Evolutionary conservation across 2,113 vertebrate species (phyloP), one percentile per base, ranked within the genome.

Genomic region (Tichodroma muraria): DNA sequence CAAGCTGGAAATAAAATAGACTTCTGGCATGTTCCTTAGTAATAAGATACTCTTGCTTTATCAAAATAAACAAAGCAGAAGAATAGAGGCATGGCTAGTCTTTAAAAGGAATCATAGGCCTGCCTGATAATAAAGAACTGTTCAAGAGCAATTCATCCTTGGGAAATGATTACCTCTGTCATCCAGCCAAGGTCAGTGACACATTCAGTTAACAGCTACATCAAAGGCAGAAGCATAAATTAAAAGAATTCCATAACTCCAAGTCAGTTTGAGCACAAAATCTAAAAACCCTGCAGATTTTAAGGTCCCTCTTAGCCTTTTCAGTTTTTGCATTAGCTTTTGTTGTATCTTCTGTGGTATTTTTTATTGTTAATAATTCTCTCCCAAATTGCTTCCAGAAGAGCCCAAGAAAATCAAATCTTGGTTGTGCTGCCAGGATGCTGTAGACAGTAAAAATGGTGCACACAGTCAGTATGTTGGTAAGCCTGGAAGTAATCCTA

Each of bases 121-220:
- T 85, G 42, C 19, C 59, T 68, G 65, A 44, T 75, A 70, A 73
- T 80, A 63, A 88, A 85, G 75, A 91, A 65, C 44, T 42, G 31
- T 63, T 90, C 14, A 77, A 91, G 76, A 88, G 56, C 56, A 68
- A 65, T 94, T 92, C 17, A 88, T 93, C 82, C 85, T 92, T 60
- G 60, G 68, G 69, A 88, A 91, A 57, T 5, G 1, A 80, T 90
- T 93, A 59, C 60, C 52, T 91, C 47, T 92, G 64, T 92, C 60
- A 94, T 63, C 22, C 69, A 83, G 44, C 80, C 83, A 90, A 92
- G 94, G 94, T 85, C 95, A 92, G 80, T 63, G 78, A 72, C 68
- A 88, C 30, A 6, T 63, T 80, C 60, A 44, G 37, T 88, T 88
- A 92, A 93, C 81, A 89, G 86, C 80, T 86, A 59, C 80, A 87